Percentiles rank a stretch among this genome's conserved stretches.
These are phyloP conservation scores for Oncorhynchus nerka DNA, from an alignment of 2,113 vertebrate genomes.

Conservation along the genomic window DNA sequence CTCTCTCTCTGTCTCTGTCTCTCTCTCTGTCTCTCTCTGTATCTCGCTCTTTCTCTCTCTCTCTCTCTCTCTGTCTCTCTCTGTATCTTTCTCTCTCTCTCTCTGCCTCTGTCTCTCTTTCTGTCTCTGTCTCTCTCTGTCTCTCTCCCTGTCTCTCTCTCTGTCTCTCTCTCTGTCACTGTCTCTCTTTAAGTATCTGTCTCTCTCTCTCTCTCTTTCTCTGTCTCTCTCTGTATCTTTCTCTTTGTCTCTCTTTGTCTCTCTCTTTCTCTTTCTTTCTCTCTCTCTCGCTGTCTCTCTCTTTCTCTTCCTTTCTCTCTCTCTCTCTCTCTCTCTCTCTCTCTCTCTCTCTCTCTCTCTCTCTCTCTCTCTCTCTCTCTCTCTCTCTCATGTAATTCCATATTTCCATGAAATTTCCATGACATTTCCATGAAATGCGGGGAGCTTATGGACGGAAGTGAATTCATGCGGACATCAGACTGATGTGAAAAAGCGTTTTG, in stretches of 20 bases:
- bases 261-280: too few relatives aligned
- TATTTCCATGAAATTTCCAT: background rate
- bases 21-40: background rate
- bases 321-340: too few relatives aligned
- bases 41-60: too few relatives aligned
- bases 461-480: background rate
- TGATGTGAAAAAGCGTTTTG: background rate
- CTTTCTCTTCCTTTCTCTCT: accelerated
- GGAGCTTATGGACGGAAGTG: background rate
- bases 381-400: background rate
- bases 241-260: background rate
- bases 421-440: background rate
- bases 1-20: background rate
- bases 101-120: too few relatives aligned
- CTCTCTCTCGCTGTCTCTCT: too few relatives aligned
- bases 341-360: too few relatives aligned
- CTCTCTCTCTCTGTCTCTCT: too few relatives aligned
- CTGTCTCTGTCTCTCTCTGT: background rate
- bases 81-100: too few relatives aligned
- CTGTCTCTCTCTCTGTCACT: too few relatives aligned
- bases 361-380: background rate
- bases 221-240: background rate
- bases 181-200: too few relatives aligned
- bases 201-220: too few relatives aligned
- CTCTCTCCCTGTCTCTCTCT: background rate